A percentile compares a stretch with the other conserved stretches of the same genome.
phyloP scores from a whole-genome alignment of 1,140 invertebrate genomes.

The Melitaea cinxia region DNA sequence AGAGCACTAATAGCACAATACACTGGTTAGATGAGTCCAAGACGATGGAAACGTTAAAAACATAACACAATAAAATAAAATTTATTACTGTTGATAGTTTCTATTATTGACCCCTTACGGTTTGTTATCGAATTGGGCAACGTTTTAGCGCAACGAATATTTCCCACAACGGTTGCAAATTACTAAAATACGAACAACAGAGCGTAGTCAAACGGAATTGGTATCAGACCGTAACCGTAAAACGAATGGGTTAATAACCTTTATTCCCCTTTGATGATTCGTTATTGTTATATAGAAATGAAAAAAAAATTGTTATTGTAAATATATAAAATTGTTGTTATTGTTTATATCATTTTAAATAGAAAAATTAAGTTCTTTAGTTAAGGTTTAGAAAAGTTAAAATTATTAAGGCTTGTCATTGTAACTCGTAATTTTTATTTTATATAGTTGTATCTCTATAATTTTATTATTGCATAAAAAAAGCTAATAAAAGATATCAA shows the following conservation, averaged over 20 bases:
- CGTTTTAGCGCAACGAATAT: slow-evolving; percentile 29
- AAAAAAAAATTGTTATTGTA: too few species aligned
- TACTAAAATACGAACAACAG: slow-evolving; percentile 45
- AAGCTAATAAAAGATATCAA: too few species aligned
- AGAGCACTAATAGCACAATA: too few species aligned
- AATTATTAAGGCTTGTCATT: too few species aligned
- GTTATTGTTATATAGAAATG: slow-evolving; percentile 13
- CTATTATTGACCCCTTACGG: neutral
- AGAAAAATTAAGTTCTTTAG: too few species aligned
- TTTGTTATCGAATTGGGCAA: slow-evolving; percentile 9
- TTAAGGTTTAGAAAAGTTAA: too few species aligned
- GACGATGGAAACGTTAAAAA: neutral
- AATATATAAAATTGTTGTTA: too few species aligned
- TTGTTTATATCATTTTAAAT: neutral
- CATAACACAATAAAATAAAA: neutral
- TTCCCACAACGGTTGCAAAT: slow-evolving; percentile 28
- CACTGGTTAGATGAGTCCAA: too few species aligned
- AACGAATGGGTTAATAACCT: slow-evolving; percentile 71
- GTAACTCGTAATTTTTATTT: too few species aligned
- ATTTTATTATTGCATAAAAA: too few species aligned
- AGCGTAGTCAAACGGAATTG: slow-evolving; percentile 51
- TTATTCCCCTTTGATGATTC: slow-evolving; percentile 48
- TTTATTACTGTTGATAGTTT: neutral
- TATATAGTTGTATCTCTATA: too few species aligned
- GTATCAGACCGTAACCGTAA: slow-evolving; percentile 62